phyloP scores from a whole-genome alignment of 2,888 invertebrate species.

The Hirtodrosophila duncani region DNA sequence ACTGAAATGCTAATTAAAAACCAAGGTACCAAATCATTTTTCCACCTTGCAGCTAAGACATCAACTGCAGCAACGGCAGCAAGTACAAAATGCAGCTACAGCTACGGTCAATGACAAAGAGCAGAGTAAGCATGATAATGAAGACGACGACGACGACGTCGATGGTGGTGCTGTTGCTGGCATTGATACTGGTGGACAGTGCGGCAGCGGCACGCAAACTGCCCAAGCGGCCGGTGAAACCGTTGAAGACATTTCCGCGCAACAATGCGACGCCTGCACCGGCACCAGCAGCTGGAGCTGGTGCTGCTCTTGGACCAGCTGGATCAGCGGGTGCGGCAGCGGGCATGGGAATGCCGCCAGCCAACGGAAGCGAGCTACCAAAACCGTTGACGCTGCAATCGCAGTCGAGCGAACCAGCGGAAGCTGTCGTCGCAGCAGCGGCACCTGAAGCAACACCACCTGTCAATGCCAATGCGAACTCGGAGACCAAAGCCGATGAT shows the following conservation, averaged over 20 bases:
- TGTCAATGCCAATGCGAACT: slow-evolving; percentile 48
- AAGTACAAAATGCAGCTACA: slow-evolving; percentile 42
- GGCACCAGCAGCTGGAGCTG: slow-evolving; percentile 38
- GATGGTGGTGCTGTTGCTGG: slow-evolving; percentile 44
- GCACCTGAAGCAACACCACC: slow-evolving; percentile 38
- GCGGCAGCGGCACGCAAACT: slow-evolving; percentile 74
- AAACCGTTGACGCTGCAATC: slow-evolving; percentile 71
- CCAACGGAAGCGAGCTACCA: slow-evolving; percentile 74
- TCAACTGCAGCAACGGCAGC: slow-evolving; percentile 12
- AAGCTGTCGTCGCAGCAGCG: slow-evolving; percentile 44
- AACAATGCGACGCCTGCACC: slow-evolving; percentile 75
- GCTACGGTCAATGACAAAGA: slow-evolving; percentile 61
- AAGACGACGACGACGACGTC: slow-evolving; percentile 22
- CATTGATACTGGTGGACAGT: slow-evolving; percentile 56
- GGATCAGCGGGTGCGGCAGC: slow-evolving; percentile 35
- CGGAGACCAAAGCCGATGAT: slow-evolving; percentile 63
- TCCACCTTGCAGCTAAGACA: slow-evolving; percentile 28
- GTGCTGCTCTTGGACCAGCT: slow-evolving; percentile 25
- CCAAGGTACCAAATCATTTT: slow-evolving; percentile 52
- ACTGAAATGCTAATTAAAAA: slow-evolving; percentile 66
- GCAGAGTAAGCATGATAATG: slow-evolving; percentile 59
- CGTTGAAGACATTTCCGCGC: slow-evolving; percentile 77
- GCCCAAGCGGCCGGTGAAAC: slow-evolving; percentile 75
- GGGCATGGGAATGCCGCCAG: slow-evolving; percentile 32
- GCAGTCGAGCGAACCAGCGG: slow-evolving; percentile 66